Evolutionary conservation across 1,140 invertebrate species (phyloP).

Genomic region (Trinorchestia longiramus): DNA sequence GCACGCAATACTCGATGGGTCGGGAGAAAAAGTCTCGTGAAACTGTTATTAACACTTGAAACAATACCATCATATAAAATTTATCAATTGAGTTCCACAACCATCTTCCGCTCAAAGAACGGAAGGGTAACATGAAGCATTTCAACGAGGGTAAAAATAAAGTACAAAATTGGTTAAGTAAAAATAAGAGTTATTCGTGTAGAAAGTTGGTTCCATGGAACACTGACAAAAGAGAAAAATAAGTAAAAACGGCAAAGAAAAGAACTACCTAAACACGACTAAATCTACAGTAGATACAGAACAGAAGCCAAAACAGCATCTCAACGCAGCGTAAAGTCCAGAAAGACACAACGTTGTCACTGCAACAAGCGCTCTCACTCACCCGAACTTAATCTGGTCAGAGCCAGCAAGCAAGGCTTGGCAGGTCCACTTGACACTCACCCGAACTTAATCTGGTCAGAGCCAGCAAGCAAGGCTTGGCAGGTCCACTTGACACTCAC

Average conservation of each 20-base stretch:
- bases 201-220: too few species aligned
- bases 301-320: too few species aligned
- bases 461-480: constrained; percentile 94
- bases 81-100: neutral
- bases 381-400: constrained; percentile 98
- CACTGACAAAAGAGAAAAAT: too few species aligned
- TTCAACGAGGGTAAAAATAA: neutral
- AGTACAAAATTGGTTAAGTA: too few species aligned
- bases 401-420: constrained; percentile 96
- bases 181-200: neutral
- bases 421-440: constrained; percentile 96
- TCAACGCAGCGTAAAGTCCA: too few species aligned
- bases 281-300: too few species aligned
- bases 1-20: too few species aligned
- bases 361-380: constrained; percentile 64
- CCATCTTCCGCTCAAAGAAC: neutral
- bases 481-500: constrained; percentile 96
- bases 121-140: neutral
- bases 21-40: too few species aligned
- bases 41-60: neutral
- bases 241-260: too few species aligned
- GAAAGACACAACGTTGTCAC: too few species aligned
- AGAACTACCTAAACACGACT: too few species aligned
- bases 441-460: constrained; percentile 99
- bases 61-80: neutral